A percentile compares a stretch with the other conserved stretches of the same genome.
phyloP scores from a whole-genome alignment of 1,140 invertebrate genomes.

The Ectropis grisescens region DNA sequence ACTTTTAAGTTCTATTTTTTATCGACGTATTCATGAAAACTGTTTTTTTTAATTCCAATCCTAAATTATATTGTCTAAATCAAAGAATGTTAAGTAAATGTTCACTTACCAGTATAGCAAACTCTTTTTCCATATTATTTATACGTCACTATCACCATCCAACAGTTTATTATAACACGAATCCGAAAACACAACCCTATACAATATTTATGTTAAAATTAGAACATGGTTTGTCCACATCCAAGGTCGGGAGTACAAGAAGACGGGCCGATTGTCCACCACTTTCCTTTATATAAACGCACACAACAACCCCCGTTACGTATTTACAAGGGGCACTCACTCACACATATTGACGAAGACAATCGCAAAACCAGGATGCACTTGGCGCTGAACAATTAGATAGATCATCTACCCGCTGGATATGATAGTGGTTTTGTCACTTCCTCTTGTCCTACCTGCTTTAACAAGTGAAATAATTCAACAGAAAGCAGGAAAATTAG shows the following conservation, averaged over 20 bases:
- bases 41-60: no score
- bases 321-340: slow-evolving; percentile 9
- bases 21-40: no score
- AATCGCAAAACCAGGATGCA: no score
- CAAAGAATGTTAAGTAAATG: background rate
- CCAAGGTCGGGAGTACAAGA: slow-evolving; percentile 49
- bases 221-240: slow-evolving; percentile 43
- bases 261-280: slow-evolving; percentile 36
- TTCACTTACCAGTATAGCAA: slow-evolving; percentile 36
- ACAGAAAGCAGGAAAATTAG: no score
- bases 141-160: slow-evolving; percentile 23
- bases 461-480: no score
- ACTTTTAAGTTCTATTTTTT: background rate
- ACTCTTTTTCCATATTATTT: slow-evolving; percentile 37
- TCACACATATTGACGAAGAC: no score
- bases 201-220: slow-evolving; percentile 10
- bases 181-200: slow-evolving; percentile 3
- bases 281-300: slow-evolving; percentile 61
- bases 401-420: no score
- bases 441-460: background rate
- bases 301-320: slow-evolving; percentile 27
- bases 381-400: background rate
- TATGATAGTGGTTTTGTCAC: no score
- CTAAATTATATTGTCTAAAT: background rate
- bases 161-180: slow-evolving; percentile 6